phyloP scores from a whole-genome alignment of 1,140 invertebrate genomes.

The Lutraria rhynchaena region DNA sequence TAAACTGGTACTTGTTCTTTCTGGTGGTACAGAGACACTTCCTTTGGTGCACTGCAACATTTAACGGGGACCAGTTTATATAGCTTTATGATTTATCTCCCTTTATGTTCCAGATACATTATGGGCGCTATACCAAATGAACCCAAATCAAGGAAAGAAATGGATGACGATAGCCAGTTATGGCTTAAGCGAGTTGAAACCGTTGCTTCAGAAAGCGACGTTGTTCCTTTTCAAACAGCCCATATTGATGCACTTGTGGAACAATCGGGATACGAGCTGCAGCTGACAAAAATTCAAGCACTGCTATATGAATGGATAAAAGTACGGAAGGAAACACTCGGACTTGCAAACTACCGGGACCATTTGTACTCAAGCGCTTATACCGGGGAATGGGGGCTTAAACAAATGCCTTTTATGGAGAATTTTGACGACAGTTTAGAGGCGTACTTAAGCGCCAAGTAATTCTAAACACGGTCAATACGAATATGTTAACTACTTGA shows the following conservation, averaged over 20 bases:
- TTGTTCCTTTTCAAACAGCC: neutral
- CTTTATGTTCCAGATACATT: constrained; percentile 30
- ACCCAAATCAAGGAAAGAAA: neutral
- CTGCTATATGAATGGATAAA: neutral
- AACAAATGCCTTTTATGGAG: constrained; percentile 4
- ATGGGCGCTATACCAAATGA: neutral
- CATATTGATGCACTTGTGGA: neutral
- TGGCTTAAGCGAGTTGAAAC: neutral
- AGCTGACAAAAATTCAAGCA: neutral
- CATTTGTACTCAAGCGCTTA: neutral
- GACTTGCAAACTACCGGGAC: neutral
- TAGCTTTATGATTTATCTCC: too few relatives aligned
- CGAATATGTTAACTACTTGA: too few relatives aligned
- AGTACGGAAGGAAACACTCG: neutral
- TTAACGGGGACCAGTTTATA: too few relatives aligned
- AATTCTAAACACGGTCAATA: too few relatives aligned
- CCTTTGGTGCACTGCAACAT: too few relatives aligned
- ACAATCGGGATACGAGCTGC: neutral
- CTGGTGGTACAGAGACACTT: too few relatives aligned
- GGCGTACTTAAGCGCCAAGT: neutral
- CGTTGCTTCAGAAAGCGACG: neutral
- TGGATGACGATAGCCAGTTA: neutral
- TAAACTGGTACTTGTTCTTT: too few relatives aligned
- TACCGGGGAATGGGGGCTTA: neutral
- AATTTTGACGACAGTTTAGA: neutral